These are phyloP conservation scores for Apistogramma diplotaenia DNA, from an alignment of 2,113 vertebrate species.

Conservation along the genomic window DNA sequence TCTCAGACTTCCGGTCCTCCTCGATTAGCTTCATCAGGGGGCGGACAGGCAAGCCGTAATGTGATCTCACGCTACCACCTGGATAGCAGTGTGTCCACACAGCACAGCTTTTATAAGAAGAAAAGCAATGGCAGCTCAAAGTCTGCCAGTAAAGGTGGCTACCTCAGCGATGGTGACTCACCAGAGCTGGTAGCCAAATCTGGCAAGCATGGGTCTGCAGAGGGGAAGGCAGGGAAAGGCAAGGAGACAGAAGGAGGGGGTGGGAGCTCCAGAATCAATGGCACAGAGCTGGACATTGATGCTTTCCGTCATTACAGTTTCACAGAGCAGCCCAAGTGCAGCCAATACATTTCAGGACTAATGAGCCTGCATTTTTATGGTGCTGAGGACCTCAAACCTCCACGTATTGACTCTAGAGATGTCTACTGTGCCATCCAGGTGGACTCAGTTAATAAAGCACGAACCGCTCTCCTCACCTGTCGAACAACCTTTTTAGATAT, in stretches of 20 bases:
- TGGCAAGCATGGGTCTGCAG: slow-evolving; percentile 80
- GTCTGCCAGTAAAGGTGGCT: slow-evolving; percentile 92
- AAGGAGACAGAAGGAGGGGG: slow-evolving; percentile 64
- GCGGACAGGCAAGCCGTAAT: slow-evolving; percentile 83
- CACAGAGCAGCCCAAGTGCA: slow-evolving; percentile 93
- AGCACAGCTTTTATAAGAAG: slow-evolving; percentile 86
- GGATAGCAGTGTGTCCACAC: slow-evolving; percentile 92
- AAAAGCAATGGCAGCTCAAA: slow-evolving; percentile 82
- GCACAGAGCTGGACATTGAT: slow-evolving; percentile 88
- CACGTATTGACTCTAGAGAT: slow-evolving; percentile 90
- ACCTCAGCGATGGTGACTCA: slow-evolving; percentile 96
- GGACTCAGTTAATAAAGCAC: slow-evolving; percentile 95
- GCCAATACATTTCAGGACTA: slow-evolving; percentile 92
- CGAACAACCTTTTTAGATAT: slow-evolving; percentile 92
- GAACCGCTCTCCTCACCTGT: slow-evolving; percentile 93
- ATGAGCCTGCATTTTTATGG: slow-evolving; percentile 98
- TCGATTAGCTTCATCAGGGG: slow-evolving; percentile 76
- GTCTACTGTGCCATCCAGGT: slow-evolving; percentile 98
- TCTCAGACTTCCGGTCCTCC: slow-evolving; percentile 47
- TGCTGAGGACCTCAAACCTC: slow-evolving; percentile 95
- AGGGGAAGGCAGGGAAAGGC: slow-evolving; percentile 78
- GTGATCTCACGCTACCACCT: slow-evolving; percentile 98
- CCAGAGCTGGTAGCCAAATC: slow-evolving; percentile 93
- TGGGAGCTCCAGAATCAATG: slow-evolving; percentile 72
- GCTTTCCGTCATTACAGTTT: slow-evolving; percentile 96